These are phyloP conservation scores for Xestia c-nigrum DNA, from an alignment of 2,888 invertebrate genomes.

Conservation along the genomic window DNA sequence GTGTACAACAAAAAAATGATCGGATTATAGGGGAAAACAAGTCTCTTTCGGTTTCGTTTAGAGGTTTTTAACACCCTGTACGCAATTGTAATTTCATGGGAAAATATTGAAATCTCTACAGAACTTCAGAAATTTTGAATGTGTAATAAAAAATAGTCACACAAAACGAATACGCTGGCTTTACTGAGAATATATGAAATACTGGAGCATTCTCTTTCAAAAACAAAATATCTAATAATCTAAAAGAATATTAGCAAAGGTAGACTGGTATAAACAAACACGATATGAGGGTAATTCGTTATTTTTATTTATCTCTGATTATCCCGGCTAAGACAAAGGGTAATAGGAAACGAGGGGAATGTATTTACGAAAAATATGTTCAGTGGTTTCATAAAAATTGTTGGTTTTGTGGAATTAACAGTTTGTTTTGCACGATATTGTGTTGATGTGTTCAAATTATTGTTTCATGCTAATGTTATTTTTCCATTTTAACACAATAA, in stretches of 20 bases:
- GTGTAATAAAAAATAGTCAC: neutral
- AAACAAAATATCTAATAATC: constrained; percentile 8
- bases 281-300: constrained; percentile 50
- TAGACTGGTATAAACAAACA: constrained; percentile 47
- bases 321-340: constrained; percentile 53
- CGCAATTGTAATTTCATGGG: neutral
- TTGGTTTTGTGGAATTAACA: constrained; percentile 31
- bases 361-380: constrained; percentile 58
- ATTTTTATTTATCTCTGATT: constrained; percentile 65
- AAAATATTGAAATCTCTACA: neutral
- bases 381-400: constrained; percentile 41
- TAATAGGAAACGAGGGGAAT: constrained; percentile 55
- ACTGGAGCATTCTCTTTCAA: neutral
- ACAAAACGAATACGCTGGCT: neutral
- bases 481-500: neutral
- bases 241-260: constrained; percentile 41
- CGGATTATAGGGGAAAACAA: too few relatives aligned
- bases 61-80: too few relatives aligned
- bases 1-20: too few relatives aligned
- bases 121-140: neutral
- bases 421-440: constrained; percentile 23
- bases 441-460: neutral
- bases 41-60: too few relatives aligned
- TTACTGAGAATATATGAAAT: neutral
- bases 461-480: neutral